Base-by-base conservation (phyloP, 2,113 vertebrate species). In the Chrysochloris asiatica region DNA sequence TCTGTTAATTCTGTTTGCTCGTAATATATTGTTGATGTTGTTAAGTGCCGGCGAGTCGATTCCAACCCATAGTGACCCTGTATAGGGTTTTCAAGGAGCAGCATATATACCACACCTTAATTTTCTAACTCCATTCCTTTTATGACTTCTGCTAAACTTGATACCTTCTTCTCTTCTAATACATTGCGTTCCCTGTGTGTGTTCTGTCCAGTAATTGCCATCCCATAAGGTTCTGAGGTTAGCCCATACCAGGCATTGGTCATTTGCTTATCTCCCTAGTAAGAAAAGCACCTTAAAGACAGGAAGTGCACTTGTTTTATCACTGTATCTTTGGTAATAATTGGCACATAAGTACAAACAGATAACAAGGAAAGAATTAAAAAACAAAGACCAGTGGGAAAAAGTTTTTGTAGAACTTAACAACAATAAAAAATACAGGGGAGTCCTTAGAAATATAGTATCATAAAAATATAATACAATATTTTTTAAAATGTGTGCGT, bases 381-480 rank as follows among this genome's bases (percentile, higher is more conserved):
- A 78, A n/a, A n/a, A n/a, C 54, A n/a, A 81, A 80, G 48, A 78
- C 3, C 50, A 0, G 10, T n/a, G 21, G 26, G 19, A 14, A 13
- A 24, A 88, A 52, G 41, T 21, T 73, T 76, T 87, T 36, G 48
- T 43, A 71, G 75, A 56, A n/a, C n/a, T n/a, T n/a, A n/a, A n/a
- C n/a, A n/a, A 69, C 2, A 52, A 33, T 54, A 91, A 54, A n/a
- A 2, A 8, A 63, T 38, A 59, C 28, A 43, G 21, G 9, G 5
- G 5, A 52, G 17, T 30, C 41, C 33, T 43, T 7, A 63, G 14
- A 24, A 73, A 61, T 79, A 36, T 22, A 48, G 28, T 50, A 28
- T 48, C 65, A 50, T 80, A 54, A 63, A 94, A 90, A 50, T 41
- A 43, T n/a, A n/a, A n/a, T n/a, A n/a, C n/a, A n/a, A n/a, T n/a